A percentile compares a stretch with the other conserved stretches of the same genome.
phyloP scores from a whole-genome alignment of 2,888 invertebrate genomes.

The Polylopha cassiicola region DNA sequence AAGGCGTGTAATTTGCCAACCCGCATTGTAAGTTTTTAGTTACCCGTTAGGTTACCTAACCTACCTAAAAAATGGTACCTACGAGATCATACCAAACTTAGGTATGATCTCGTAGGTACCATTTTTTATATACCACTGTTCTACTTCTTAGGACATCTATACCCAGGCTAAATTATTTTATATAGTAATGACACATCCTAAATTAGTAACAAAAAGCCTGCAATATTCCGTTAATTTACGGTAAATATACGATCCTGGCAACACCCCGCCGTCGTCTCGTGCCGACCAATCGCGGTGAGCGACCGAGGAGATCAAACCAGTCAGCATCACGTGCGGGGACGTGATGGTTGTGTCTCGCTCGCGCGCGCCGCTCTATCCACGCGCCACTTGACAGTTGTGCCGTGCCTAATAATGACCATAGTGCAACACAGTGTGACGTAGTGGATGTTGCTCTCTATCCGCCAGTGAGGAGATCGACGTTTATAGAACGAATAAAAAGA shows the following conservation, averaged over 20 bases:
- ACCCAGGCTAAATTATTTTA: too few species aligned
- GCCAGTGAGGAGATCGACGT: conserved; percentile 45
- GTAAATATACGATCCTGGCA: conserved; percentile 48
- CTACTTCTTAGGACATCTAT: too few species aligned
- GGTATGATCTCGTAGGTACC: too few species aligned
- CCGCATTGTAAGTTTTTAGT: too few species aligned
- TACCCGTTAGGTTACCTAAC: too few species aligned
- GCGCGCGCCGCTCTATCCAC: conserved; percentile 52
- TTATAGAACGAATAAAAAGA: conserved; percentile 30
- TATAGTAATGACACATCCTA: too few species aligned
- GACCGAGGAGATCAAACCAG: conserved; percentile 55
- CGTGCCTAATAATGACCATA: conserved; percentile 62
- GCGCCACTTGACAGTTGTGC: conserved; percentile 68
- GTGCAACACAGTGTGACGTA: conserved; percentile 58
- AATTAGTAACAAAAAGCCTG: not conserved
- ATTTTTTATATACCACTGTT: too few species aligned
- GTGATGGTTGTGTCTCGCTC: conserved; percentile 49
- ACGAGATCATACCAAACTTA: too few species aligned
- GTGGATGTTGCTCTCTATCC: conserved; percentile 51
- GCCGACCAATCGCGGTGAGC: conserved; percentile 46
- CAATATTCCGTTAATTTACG: conserved; percentile 36
- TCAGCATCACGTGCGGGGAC: conserved; percentile 71
- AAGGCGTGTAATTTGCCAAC: too few species aligned
- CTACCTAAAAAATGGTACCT: too few species aligned
- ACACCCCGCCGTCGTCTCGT: conserved; percentile 44